Conservation (phyloP, 2,888 invertebrate species). For the Xanthia icteritia region DNA sequence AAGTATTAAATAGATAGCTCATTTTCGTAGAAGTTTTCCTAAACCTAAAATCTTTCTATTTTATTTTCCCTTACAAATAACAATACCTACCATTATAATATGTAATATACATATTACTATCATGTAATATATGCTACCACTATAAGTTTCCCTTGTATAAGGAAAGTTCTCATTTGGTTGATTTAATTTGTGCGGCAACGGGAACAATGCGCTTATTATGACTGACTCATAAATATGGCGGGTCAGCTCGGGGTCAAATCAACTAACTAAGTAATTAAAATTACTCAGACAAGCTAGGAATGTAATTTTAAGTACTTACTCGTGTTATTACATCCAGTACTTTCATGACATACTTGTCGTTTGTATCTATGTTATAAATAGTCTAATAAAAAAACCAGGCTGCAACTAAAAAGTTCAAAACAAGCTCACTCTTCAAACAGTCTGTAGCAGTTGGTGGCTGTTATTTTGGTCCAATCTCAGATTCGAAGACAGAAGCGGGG, state of each 20-base stretch:
- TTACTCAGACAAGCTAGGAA: slow-evolving; percentile 14
- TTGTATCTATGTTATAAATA: background rate
- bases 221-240: slow-evolving; percentile 26
- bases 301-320: slow-evolving; percentile 5
- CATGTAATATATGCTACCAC: background rate
- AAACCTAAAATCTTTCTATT: background rate
- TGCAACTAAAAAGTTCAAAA: background rate
- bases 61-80: too few relatives aligned
- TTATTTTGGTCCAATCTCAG: background rate
- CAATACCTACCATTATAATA: too few relatives aligned
- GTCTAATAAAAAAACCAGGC: background rate
- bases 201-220: slow-evolving; percentile 26
- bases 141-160: background rate
- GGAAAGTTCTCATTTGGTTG: background rate
- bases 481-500: background rate
- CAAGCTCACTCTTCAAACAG: background rate
- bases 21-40: background rate
- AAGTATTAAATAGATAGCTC: too few relatives aligned
- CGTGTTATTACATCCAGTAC: background rate
- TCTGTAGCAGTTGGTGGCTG: background rate
- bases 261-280: slow-evolving; percentile 37
- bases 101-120: too few relatives aligned
- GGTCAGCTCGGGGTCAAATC: slow-evolving; percentile 22
- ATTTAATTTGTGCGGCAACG: background rate
- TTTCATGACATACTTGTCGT: background rate